phyloP scores from a whole-genome alignment of 2,888 invertebrate species.

The Sesia apiformis region DNA sequence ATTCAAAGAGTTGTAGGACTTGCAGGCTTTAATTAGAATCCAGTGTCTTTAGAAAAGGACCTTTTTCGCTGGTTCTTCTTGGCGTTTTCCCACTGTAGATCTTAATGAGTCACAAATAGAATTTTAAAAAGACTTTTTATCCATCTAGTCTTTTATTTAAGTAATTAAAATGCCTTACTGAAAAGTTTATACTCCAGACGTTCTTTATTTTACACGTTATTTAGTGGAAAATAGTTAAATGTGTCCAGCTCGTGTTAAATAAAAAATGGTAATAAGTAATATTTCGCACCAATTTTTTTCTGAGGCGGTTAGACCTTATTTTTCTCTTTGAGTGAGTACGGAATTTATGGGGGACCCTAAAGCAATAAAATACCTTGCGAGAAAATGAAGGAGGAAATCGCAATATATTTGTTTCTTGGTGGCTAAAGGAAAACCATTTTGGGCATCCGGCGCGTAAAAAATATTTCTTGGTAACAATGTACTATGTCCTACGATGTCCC shows the following conservation, averaged over 20 bases:
- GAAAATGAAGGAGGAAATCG: conserved; percentile 74
- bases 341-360: conserved; percentile 70
- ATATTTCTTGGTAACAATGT: conserved; percentile 31
- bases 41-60: not conserved
- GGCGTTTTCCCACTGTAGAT: not conserved
- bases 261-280: conserved; percentile 41
- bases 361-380: conserved; percentile 73
- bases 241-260: not conserved
- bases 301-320: conserved; percentile 57
- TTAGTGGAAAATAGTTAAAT: too few species aligned
- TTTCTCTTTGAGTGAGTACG: conserved; percentile 66
- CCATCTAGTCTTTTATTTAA: not conserved
- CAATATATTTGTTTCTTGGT: conserved; percentile 69
- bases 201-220: too few species aligned
- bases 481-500: too few species aligned
- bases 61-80: not conserved
- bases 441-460: conserved; percentile 52
- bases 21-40: not conserved
- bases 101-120: not conserved
- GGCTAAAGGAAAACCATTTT: conserved; percentile 58
- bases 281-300: conserved; percentile 56
- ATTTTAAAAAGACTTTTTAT: not conserved
- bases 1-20: not conserved
- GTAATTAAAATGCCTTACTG: too few species aligned
- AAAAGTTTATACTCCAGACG: too few species aligned